Evolutionary conservation across 2,888 invertebrate genomes (phyloP).

Genomic region (Gibbula magus): DNA sequence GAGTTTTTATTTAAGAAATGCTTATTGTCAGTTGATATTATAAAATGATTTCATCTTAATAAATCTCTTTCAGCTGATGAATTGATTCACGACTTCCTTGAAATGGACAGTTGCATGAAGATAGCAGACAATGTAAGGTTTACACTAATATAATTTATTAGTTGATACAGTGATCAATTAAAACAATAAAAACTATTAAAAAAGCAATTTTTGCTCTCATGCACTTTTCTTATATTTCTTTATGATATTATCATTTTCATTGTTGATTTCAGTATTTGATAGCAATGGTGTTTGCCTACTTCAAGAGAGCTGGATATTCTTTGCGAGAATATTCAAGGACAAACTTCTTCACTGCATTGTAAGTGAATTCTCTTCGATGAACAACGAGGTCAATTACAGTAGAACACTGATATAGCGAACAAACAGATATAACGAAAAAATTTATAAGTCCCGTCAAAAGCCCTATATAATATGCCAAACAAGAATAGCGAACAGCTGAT

Average conservation of each 20-base stretch:
- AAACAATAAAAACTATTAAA: background rate
- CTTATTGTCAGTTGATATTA: background rate
- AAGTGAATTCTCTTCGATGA: constrained; percentile 65
- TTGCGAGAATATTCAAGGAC: constrained; percentile 76
- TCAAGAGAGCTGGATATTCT: constrained; percentile 77
- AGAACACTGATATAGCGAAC: too few species aligned
- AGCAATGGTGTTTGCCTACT: constrained; percentile 79
- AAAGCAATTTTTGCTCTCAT: background rate
- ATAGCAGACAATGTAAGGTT: constrained; percentile 77
- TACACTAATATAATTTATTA: background rate
- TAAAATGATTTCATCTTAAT: background rate
- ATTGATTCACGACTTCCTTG: constrained; percentile 76
- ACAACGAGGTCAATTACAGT: too few species aligned
- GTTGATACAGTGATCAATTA: background rate
- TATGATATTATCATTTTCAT: background rate
- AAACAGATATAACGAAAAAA: too few species aligned
- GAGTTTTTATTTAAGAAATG: background rate
- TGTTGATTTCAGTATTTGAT: constrained; percentile 76
- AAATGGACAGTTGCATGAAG: constrained; percentile 76
- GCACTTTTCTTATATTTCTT: background rate
- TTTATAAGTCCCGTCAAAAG: too few species aligned
- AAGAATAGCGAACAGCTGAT: too few species aligned
- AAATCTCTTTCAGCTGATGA: constrained; percentile 64
- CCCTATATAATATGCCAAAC: too few species aligned
- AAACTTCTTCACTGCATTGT: constrained; percentile 79